Conservation (phyloP, 2,797 vertebrate species). For the Coccyzus lansbergi region DNA sequence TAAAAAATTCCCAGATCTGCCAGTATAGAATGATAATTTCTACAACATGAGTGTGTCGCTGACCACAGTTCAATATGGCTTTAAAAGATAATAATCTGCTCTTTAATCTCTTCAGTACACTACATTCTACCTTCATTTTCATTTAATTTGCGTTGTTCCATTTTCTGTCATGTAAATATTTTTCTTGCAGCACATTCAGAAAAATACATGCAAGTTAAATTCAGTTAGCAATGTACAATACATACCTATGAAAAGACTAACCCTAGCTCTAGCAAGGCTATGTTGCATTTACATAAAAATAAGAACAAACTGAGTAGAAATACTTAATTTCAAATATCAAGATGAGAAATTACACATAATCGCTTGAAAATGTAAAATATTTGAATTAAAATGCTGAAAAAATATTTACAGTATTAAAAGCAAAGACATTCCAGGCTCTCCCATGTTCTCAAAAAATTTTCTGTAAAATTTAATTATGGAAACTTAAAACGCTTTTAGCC, state of each 20-base stretch:
- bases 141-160: constrained; percentile 8
- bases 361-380: background rate
- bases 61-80: background rate
- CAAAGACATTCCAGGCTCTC: background rate
- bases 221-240: background rate
- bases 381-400: background rate
- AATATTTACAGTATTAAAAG: background rate
- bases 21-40: background rate
- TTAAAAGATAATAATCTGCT: background rate
- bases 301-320: background rate
- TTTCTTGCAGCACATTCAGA: constrained; percentile 1
- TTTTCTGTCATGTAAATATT: background rate
- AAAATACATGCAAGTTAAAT: constrained; percentile 17
- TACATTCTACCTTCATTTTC: background rate
- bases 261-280: background rate
- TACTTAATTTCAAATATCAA: background rate
- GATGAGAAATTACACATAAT: background rate
- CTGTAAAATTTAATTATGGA: constrained; percentile 38
- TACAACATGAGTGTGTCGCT: background rate
- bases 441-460: background rate
- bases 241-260: background rate
- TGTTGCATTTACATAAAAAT: background rate
- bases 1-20: background rate
- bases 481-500: constrained; percentile 10
- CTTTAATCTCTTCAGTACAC: background rate